These are phyloP conservation scores for Morpho achilles DNA, from an alignment of 2,888 invertebrate species.

Conservation along the genomic window DNA sequence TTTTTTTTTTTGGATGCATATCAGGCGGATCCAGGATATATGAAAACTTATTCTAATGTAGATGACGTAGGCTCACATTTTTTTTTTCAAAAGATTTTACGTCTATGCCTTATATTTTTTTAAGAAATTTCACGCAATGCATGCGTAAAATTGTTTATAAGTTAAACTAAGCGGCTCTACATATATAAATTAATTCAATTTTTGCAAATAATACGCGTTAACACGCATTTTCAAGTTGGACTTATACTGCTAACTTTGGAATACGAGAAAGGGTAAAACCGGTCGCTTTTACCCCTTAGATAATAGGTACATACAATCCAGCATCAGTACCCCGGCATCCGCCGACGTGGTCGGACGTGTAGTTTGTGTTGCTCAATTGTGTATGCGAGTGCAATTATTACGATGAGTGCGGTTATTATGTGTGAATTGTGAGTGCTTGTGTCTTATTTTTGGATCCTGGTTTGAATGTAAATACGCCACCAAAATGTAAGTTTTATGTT, in stretches of 20 bases:
- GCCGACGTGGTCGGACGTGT: slow-evolving; percentile 51
- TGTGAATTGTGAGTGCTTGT: slow-evolving; percentile 52
- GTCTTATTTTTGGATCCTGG: slow-evolving; percentile 34
- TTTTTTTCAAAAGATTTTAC: too few species aligned
- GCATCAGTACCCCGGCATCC: slow-evolving; percentile 60
- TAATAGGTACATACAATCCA: slow-evolving; percentile 26
- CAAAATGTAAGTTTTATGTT: slow-evolving; percentile 44
- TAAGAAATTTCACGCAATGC: too few species aligned
- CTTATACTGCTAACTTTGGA: not conserved
- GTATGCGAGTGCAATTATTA: slow-evolving; percentile 51
- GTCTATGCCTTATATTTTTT: too few species aligned
- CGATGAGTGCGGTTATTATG: slow-evolving; percentile 58
- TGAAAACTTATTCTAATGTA: too few species aligned
- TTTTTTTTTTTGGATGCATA: too few species aligned
- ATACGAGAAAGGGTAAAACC: slow-evolving; percentile 14
- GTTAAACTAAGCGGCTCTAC: too few species aligned
- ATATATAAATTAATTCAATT: too few species aligned
- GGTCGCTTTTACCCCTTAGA: slow-evolving; percentile 12
- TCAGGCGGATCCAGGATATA: too few species aligned
- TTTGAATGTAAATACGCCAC: slow-evolving; percentile 26
- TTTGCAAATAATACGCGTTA: too few species aligned
- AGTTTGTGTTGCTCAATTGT: slow-evolving; percentile 34
- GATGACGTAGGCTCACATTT: too few species aligned
- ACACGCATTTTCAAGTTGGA: not conserved
- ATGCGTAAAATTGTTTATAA: too few species aligned